Base-by-base conservation (phyloP, 2,888 invertebrate species). In the Dilophus febrilis region DNA sequence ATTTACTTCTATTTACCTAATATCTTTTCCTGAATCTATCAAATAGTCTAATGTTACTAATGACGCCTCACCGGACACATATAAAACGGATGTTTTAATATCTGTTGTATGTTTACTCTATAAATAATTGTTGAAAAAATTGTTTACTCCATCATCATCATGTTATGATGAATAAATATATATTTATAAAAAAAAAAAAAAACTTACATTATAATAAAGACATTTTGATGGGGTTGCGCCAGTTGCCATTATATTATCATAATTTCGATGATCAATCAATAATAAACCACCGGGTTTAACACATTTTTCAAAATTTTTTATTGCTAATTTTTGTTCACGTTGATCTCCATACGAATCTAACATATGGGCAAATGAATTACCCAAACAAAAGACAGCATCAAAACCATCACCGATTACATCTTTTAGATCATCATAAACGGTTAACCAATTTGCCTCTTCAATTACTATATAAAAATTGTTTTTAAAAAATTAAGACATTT, bases 401-500 rank as follows among this genome's bases (percentile, higher is more conserved):
- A 86, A 90, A 40, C 77, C 73, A 11, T 67, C 70, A 4, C 68
- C 70, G 1, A 74, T 53, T 45, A 73, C 64, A 2, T 64, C 51
- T 37, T 71, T 64, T 26, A 88, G 71, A 53, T 88, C 86, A 28
- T 78, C 72, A 4, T 77, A 73, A 3, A 90, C 56, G 0, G 81
- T 81, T 49, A 88, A 62, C 90, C 90, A 90, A 57, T 87, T 88
- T 0, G 87, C 88, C 65, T 90, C 88, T 57, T 90, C 86, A 52
- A 90, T 88, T 16, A 81, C 88, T 90, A 57, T n/a, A n/a, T n/a
- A n/a, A n/a, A n/a, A n/a, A n/a, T n/a, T n/a, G n/a, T n/a, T n/a
- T n/a, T n/a, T n/a, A n/a, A n/a, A 7, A 5, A 34, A 7, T 12
- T 11, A 33, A 34, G 6, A 17, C 13, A 34, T n/a, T 11, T 11